Evolutionary conservation across 2,797 vertebrate genomes (phyloP).

Genomic region (Enoplosus armatus): DNA sequence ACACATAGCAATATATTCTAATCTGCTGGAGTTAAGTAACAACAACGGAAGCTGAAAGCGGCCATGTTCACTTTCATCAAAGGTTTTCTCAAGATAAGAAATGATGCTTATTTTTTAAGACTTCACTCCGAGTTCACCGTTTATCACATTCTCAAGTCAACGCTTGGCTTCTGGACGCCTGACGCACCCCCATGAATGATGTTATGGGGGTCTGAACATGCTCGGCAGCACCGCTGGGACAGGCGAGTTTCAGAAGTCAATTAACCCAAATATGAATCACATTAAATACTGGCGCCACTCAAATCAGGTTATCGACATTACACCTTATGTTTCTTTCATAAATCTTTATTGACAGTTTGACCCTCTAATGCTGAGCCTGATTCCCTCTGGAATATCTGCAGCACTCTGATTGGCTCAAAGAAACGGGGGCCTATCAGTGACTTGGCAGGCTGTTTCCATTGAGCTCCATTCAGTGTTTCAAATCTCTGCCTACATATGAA

Average conservation of each 20-base stretch:
- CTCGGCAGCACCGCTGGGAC: not conserved
- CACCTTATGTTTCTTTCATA: slow-evolving; percentile 6
- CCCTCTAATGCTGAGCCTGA: not conserved
- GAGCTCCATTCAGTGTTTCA: not conserved
- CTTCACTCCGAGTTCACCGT: too few species aligned
- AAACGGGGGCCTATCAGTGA: not conserved
- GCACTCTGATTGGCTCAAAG: slow-evolving; percentile 35
- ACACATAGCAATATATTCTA: too few species aligned
- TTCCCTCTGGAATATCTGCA: slow-evolving; percentile 5
- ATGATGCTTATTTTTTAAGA: too few species aligned
- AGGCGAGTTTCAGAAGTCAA: not conserved
- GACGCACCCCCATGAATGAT: too few species aligned
- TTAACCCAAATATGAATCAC: not conserved
- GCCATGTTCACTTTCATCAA: too few species aligned
- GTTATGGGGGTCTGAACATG: too few species aligned
- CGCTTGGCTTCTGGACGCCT: too few species aligned
- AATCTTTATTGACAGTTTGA: slow-evolving; percentile 22
- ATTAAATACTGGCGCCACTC: slow-evolving; percentile 8
- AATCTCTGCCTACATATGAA: slow-evolving; percentile 23
- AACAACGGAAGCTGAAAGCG: not conserved
- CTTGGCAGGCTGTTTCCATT: not conserved
- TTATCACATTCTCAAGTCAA: too few species aligned
- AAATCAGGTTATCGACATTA: not conserved
- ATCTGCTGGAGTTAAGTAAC: not conserved
- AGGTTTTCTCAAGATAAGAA: too few species aligned